These are phyloP conservation scores for Haplochromis burtoni DNA, from an alignment of 2,113 vertebrate species.

Conservation along the genomic window DNA sequence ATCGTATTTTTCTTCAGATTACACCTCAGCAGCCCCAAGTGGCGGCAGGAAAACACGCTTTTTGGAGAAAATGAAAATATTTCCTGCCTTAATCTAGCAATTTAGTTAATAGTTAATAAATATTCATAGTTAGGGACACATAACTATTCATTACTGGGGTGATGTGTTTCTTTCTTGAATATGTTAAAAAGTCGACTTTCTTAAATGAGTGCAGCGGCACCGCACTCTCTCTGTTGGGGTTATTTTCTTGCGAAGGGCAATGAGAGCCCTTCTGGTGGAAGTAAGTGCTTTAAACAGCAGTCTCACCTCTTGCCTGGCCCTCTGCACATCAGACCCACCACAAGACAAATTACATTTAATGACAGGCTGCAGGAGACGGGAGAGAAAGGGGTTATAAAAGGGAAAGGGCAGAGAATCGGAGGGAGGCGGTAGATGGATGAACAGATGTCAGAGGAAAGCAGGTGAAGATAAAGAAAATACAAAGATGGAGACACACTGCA, in stretches of 20 bases:
- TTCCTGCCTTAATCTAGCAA: background rate
- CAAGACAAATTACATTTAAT: slow-evolving; percentile 5
- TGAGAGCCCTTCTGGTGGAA: background rate
- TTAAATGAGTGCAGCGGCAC: background rate
- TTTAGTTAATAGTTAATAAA: background rate
- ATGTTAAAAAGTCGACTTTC: background rate
- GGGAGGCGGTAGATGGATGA: background rate
- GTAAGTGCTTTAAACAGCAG: background rate
- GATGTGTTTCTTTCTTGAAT: background rate
- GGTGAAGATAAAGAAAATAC: background rate
- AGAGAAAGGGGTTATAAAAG: background rate
- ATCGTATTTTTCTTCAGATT: background rate
- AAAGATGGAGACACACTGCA: accelerated
- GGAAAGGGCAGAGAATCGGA: background rate
- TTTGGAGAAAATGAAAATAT: background rate
- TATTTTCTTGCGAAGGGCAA: background rate
- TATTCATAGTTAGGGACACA: background rate
- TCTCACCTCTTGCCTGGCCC: background rate
- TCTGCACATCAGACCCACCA: background rate
- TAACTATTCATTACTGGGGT: background rate
- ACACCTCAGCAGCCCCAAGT: background rate
- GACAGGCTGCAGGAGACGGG: background rate
- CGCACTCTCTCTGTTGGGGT: background rate
- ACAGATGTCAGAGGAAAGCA: background rate
- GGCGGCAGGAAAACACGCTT: background rate